Conservation (phyloP, 2,113 vertebrate species). For the Diphyllodes magnificus region DNA sequence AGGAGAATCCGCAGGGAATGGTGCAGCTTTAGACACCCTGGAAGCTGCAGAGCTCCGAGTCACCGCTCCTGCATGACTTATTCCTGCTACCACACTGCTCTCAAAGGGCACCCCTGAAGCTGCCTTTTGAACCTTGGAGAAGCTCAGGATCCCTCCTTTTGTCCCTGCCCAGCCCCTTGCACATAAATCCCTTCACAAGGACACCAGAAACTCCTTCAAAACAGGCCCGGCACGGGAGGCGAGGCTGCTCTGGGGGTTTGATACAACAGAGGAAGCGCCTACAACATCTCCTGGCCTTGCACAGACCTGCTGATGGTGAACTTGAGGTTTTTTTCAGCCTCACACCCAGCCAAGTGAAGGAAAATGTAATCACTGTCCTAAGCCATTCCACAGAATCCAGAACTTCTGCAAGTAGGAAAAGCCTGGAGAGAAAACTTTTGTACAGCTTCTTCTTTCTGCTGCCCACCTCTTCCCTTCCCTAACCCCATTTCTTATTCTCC, state of each 20-base stretch:
- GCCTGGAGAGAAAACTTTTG: not conserved
- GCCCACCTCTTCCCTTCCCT: not conserved
- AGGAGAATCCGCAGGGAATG: not conserved
- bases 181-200: not conserved
- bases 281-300: not conserved
- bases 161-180: not conserved
- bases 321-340: not conserved
- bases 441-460: not conserved
- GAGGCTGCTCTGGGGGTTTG: not conserved
- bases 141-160: not conserved
- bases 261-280: not conserved
- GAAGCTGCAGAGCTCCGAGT: not conserved
- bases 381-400: not conserved
- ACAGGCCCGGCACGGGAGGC: fast-evolving
- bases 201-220: not conserved
- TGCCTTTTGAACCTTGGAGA: not conserved
- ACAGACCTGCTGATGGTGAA: not conserved
- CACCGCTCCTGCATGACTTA: not conserved
- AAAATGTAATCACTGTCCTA: not conserved
- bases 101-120: not conserved
- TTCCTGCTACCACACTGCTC: not conserved
- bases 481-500: not conserved
- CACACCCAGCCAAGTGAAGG: not conserved
- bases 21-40: not conserved
- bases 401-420: not conserved